Conservation (phyloP, 1,140 invertebrate species). For the Homarus americanus region DNA sequence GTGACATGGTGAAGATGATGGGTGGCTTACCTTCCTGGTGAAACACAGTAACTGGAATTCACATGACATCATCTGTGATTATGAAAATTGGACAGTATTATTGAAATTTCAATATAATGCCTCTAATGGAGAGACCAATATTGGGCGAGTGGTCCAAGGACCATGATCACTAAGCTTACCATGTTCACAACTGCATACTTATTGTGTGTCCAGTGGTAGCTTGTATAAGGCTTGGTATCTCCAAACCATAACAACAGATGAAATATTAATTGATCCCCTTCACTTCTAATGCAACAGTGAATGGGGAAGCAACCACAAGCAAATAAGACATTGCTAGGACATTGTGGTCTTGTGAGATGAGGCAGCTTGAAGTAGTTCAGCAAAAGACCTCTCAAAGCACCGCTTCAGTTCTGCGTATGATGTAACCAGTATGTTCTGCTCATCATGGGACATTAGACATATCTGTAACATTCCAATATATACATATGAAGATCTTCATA, state of each 20-base stretch:
- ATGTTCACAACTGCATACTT: conserved; percentile 19
- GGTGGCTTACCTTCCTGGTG: conserved; percentile 6
- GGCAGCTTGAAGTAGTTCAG: conserved; percentile 86
- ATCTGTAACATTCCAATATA: conserved; percentile 83
- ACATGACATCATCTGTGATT: background rate
- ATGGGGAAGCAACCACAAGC: background rate
- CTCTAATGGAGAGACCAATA: conserved; percentile 29
- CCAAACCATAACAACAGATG: conserved; percentile 1
- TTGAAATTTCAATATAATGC: background rate
- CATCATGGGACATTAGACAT: conserved; percentile 96
- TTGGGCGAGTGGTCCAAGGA: conserved; percentile 16
- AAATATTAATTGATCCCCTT: background rate
- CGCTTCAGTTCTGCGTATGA: conserved; percentile 96
- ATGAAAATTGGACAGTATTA: background rate
- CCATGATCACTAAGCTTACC: conserved; percentile 7
- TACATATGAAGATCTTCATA: background rate
- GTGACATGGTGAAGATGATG: background rate
- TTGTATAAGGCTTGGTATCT: background rate
- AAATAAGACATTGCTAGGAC: conserved; percentile 39
- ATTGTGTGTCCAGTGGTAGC: background rate
- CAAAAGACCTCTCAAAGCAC: conserved; percentile 95
- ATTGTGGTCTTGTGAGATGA: conserved; percentile 63
- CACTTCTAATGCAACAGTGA: background rate
- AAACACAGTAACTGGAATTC: background rate
- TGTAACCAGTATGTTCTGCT: conserved; percentile 96